Percentiles rank a stretch among this genome's conserved stretches.
phyloP scores from a whole-genome alignment of 2,113 vertebrate genomes.

The Oncorhynchus clarkii region DNA sequence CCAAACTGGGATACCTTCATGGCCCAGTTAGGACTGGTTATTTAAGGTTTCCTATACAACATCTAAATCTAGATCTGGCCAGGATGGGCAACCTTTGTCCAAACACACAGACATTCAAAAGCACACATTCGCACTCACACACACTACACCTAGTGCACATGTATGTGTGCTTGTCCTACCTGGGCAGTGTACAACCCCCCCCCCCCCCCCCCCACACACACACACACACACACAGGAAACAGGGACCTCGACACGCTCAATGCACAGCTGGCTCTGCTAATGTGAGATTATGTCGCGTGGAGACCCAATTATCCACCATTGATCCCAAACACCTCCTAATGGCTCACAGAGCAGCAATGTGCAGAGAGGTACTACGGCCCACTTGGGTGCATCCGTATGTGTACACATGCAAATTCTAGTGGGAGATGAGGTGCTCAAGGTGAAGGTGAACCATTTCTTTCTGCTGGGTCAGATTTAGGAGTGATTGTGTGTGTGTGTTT shows the following conservation, averaged over 20 bases:
- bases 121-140: neutral
- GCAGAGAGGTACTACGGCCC: neutral
- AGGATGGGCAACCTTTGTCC: neutral
- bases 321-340: constrained; percentile 52
- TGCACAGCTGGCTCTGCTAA: constrained; percentile 59
- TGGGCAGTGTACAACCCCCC: neutral
- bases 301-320: constrained; percentile 68
- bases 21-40: no score
- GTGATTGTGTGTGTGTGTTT: neutral
- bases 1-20: no score
- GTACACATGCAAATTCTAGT: constrained; percentile 15
- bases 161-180: neutral
- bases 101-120: constrained; percentile 58
- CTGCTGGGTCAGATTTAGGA: neutral
- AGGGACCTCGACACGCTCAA: constrained; percentile 36
- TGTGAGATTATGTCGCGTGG: constrained; percentile 62
- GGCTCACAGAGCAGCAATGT: constrained; percentile 32
- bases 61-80: no score
- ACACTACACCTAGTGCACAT: neutral
- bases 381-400: constrained; percentile 21
- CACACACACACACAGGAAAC: constrained; percentile 12
- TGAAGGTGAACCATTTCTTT: constrained; percentile 26
- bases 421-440: constrained; percentile 23
- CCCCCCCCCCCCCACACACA: no score
- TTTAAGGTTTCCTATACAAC: neutral